Base-by-base conservation (phyloP, 2,113 vertebrate species). In the Pygathrix nemaeus region DNA sequence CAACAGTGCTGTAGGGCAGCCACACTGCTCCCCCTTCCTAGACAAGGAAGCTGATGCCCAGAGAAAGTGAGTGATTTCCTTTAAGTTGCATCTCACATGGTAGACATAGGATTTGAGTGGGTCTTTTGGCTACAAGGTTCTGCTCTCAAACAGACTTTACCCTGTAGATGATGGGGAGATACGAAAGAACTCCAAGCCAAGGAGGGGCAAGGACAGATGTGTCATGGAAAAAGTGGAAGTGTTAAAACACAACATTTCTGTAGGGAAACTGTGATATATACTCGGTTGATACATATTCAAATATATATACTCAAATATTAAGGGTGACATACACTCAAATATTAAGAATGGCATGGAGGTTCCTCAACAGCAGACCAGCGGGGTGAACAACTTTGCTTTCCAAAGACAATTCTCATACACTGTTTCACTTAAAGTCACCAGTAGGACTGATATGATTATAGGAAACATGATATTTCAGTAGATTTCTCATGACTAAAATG, bases 1-100 rank as follows among this genome's bases (percentile, higher is more conserved):
- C 10, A 0, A 2, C 27, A 13, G 0, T 52, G 13, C 25, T 93
- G 27, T 32, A 0, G 8, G 25, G 30, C 23, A 23, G 9, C 13
- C 45, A 27, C 0, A 25, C 12, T 21, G 70, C 2, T 38, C 18
- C 85, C 38, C 9, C 43, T 13, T 35, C 27, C 66, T 25, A 14
- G 25, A 79, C 14, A 50, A 35, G 61, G 43, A 88, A 40, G 40
- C 45, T 27, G 64, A 61, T 8, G 38, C 64, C 30, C 2, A 9
- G 43, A 27, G 38, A 78, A 48, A 12, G 23, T 48, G n/a, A 57
- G 25, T 43, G 5, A 35, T 3, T 38, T 52, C 32, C 68, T 52
- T 35, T 40, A 76, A 86, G 61, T 48, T 38, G 43, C 20, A 23
- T 7, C 16, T 52, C 25, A 66, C 0, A 3, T 2, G 6, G 38